Base-by-base conservation (phyloP, 2,797 vertebrate species). In the Xenentodon cancila region DNA sequence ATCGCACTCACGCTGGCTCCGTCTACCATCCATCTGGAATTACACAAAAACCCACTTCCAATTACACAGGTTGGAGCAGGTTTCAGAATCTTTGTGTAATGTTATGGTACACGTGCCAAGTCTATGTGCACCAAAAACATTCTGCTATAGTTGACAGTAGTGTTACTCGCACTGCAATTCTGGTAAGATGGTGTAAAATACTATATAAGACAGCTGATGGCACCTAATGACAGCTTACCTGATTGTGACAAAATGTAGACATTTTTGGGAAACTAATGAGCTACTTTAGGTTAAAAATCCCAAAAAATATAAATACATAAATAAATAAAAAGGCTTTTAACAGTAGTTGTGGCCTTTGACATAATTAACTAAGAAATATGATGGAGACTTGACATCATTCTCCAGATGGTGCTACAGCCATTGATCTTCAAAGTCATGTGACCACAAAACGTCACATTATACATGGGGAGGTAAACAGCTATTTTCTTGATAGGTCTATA, bases 181-280 rank as follows among this genome's bases (percentile, higher is more conserved):
- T 72, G 46, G 45, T 60, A 58, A 64, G 69, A 32, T 58, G 44
- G 18, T 71, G 40, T 34, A 25, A 74, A 37, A 37, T 13, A 9
- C 11, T 12, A 63, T 49, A 37, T 37, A 27, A 52, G 46, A 60
- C 9, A 46, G 54, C 62, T 59, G 19, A 54, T 46, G 73, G 46
- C 61, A 76, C 64, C 40, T 64, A 62, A 71, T 7, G 54, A 68
- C 70, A 75, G 70, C 62, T 72, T 46, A 70, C 69, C 70, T 78
- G 30, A 65, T 18, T 66, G 53, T 47, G 43, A 71, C 54, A 63
- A 58, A 63, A 25, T 25, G 5, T 50, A 46, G 67, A 71, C 40
- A 55, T 58, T 63, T 73, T 58, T 68, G 69, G 64, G 60, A 63
- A 63, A 59, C 43, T 54, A 59, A 44, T 3, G 25, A 25, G 51